Evolutionary conservation across 2,113 vertebrate species (phyloP), one percentile per base, ranked within the genome.

Genomic region (Ramphastos sulfuratus): DNA sequence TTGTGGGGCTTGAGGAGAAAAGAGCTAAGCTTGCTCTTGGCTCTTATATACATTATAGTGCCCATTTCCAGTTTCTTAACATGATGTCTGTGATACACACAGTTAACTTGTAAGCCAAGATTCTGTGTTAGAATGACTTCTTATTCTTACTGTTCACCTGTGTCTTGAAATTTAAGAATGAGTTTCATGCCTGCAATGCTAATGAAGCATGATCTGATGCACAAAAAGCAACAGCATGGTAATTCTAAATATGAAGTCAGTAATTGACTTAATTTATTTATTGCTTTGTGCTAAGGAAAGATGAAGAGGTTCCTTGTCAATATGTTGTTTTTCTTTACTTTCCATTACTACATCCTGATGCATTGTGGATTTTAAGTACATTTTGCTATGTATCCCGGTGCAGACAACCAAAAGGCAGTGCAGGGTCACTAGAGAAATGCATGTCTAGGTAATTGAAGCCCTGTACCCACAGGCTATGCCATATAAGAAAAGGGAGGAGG

Each of bases 401-500:
- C 30, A 35, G 30, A 31, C 77, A 83, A 28, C 15, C 12, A 15
- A 54, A 73, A 61, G 23, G 9, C 37, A 39, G 37, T 39, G 10
- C 9, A 10, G 37, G 37, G 37, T 39, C 37, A 39, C 10, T 39
- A 39, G 37, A 39, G 37, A 39, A 39, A 39, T 52, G 54, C 2
- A 1, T 42, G 6, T 35, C 1, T 19, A 7, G 42, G 37, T 60
- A 61, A 50, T 72, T 72, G 48, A 17, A 54, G 59, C 8, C 10
- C 20, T 50, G 30, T 63, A 28, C 25, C 33, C 42, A 4, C 10
- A 25, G 27, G 33, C 25, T 58, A 0, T 79, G 55, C 21, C 6
- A 0, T 17, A 9, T 42, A 7, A 55, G 35, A 15, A 15, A 8
- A 58, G 21, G 1, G 20, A 19, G 33, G 30, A 4, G 4, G 8